A percentile compares a stretch with the other conserved stretches of the same genome.
phyloP scores from a whole-genome alignment of 2,797 vertebrate genomes.

The Sciaenops ocellatus region DNA sequence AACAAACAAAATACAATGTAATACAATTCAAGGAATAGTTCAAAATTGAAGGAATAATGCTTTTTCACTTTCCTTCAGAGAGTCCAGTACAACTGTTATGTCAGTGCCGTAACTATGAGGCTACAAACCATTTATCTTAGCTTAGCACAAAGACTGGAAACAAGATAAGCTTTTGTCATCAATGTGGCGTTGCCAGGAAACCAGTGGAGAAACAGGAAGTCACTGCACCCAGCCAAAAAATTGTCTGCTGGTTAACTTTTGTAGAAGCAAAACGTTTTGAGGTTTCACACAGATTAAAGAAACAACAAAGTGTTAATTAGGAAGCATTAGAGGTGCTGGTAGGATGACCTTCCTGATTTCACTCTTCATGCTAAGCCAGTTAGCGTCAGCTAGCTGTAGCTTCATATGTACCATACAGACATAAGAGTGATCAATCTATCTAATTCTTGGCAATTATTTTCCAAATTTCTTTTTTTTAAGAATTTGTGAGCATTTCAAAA shows the following conservation, averaged over 20 bases:
- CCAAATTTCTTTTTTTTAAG: not conserved
- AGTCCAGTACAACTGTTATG: not conserved
- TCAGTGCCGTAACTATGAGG: not conserved
- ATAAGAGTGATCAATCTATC: not conserved
- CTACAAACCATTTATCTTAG: not conserved
- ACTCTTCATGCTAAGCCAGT: slow-evolving; percentile 6
- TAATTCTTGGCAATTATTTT: not conserved
- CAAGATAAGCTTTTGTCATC: not conserved
- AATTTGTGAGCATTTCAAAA: not conserved
- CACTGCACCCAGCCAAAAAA: not conserved
- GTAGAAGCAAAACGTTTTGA: not conserved
- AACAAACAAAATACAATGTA: not conserved
- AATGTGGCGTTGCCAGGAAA: not conserved
- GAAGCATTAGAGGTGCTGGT: not conserved
- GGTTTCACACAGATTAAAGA: not conserved
- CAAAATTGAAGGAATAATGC: not conserved
- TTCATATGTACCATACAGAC: not conserved
- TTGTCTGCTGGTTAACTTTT: accelerated
- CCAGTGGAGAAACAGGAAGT: not conserved
- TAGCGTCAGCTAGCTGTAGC: not conserved
- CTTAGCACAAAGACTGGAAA: not conserved
- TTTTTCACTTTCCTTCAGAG: not conserved
- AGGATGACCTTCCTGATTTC: not conserved
- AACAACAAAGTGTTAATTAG: not conserved
- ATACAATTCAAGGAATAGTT: not conserved